Evolutionary conservation across 2,797 vertebrate species (phyloP), one percentile per base, ranked within the genome.

Genomic region (Borostomias antarcticus): DNA sequence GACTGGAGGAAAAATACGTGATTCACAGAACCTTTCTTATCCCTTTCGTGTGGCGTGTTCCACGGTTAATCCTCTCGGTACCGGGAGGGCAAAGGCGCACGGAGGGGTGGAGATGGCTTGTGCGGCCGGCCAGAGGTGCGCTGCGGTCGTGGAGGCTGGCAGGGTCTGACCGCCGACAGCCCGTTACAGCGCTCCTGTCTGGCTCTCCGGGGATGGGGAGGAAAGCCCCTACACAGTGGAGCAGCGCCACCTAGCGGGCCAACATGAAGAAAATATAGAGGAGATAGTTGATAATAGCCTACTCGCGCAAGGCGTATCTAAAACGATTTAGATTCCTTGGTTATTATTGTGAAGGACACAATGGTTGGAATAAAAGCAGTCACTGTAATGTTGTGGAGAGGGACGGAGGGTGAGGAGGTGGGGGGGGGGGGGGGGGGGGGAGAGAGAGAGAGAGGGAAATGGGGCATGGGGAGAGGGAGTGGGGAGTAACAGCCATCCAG

Each of bases 101-200:
- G 56, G 61, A 67, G 78, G 80, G n/a, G n/a, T n/a, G n/a, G n/a
- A 73, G 69, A 66, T 45, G 67, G 54, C 45, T 74, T 17, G 62
- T 15, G 74, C 68, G 78, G 47, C 61, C 72, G 84, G 83, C 79
- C 86, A 70, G 85, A 84, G 81, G 77, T 84, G 81, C 62, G 82
- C 26, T 70, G 75, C 72, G 68, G 81, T 64, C 76, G 70, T 75
- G 66, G 74, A 76, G 74, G 74, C 73, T 30, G 73, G 63, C 75
- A 4, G 35, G 37, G 52, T 65, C 48, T 43, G 15, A 47, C 35
- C 35, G 52, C 52, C 30, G 54, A 35, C 23, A 74, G 84, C 85
- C 40, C 17, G 76, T 62, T 65, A 70, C 15, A 75, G 81, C 73
- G 77, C 80, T 83, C 74, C 52, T 11, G 68, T 66, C 68, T 58